phyloP scores from a whole-genome alignment of 2,797 vertebrate species.

The Sphenodon punctatus region DNA sequence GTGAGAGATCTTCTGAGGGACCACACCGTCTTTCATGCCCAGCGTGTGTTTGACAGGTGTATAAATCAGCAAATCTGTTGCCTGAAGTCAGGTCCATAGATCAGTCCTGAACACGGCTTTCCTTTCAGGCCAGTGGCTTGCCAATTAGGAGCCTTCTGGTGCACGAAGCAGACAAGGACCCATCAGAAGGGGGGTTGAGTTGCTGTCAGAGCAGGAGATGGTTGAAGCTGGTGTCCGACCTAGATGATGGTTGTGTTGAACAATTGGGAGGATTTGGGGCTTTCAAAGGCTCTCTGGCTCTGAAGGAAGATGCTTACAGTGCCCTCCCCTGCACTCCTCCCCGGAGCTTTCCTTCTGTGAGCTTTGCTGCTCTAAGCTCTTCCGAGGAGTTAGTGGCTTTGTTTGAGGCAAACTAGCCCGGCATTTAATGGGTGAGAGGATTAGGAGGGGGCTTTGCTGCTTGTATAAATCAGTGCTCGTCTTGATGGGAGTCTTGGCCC shows the following conservation, averaged over 20 bases:
- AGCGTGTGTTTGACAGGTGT: no score
- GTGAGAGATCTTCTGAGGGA: no score
- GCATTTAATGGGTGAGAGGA: not conserved
- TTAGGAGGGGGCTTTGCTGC: slow-evolving; percentile 49
- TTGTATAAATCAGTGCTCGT: slow-evolving; percentile 1
- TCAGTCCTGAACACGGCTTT: no score
- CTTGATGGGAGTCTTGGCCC: slow-evolving; percentile 42
- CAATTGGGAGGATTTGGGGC: accelerated
- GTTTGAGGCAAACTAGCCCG: accelerated
- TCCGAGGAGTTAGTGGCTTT: not conserved
- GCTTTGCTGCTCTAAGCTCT: not conserved
- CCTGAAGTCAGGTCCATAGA: no score
- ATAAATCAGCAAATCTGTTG: no score
- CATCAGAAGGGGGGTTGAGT: accelerated
- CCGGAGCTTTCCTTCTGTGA: not conserved
- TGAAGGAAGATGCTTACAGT: no score
- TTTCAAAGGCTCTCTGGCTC: not conserved
- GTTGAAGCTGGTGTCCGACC: not conserved
- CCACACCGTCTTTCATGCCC: no score
- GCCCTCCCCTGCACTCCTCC: not conserved
- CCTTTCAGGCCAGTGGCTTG: not conserved
- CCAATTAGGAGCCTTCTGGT: accelerated
- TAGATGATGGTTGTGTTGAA: not conserved
- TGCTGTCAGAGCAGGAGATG: not conserved
- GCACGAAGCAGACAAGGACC: accelerated